Evolutionary conservation across 2,888 invertebrate genomes (phyloP).

Genomic region (Netelia inedita): DNA sequence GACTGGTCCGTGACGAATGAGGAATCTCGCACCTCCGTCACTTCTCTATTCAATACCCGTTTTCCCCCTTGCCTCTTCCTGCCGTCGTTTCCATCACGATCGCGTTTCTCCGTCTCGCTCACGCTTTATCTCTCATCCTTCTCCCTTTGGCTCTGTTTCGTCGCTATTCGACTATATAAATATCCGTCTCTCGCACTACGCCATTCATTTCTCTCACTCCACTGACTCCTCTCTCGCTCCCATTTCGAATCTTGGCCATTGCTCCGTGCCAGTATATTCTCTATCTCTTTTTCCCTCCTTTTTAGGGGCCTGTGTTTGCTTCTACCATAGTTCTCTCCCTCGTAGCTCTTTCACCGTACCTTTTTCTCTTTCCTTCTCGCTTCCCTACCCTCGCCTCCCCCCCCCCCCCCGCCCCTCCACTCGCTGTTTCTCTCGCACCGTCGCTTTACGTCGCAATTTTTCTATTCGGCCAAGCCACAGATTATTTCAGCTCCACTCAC

Average conservation of each 20-base stretch:
- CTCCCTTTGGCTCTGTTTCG: constrained; percentile 17
- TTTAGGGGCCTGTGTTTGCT: constrained; percentile 12
- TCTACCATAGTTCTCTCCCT: neutral
- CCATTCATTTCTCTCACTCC: constrained; percentile 64
- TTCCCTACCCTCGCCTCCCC: constrained; percentile 17
- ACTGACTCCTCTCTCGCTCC: constrained; percentile 53
- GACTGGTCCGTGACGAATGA: constrained; percentile 63
- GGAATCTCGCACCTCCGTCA: constrained; percentile 64
- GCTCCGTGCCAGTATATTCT: constrained; percentile 9
- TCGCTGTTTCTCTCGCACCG: constrained; percentile 24
- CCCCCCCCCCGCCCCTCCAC: constrained; percentile 53
- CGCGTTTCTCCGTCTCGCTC: neutral
- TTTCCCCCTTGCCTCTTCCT: neutral
- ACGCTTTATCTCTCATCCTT: constrained; percentile 8
- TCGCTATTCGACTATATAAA: constrained; percentile 47
- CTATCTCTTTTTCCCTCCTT: constrained; percentile 42
- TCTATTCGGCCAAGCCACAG: constrained; percentile 61
- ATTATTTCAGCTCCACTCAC: constrained; percentile 67
- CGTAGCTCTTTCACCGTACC: constrained; percentile 7
- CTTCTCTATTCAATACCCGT: constrained; percentile 61
- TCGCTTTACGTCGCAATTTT: constrained; percentile 46
- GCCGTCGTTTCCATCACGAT: neutral
- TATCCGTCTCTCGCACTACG: constrained; percentile 52
- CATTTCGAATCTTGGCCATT: constrained; percentile 28
- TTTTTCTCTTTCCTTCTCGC: constrained; percentile 13